phyloP scores from a whole-genome alignment of 2,113 vertebrate species.

The Malurus alboscapulatus region DNA sequence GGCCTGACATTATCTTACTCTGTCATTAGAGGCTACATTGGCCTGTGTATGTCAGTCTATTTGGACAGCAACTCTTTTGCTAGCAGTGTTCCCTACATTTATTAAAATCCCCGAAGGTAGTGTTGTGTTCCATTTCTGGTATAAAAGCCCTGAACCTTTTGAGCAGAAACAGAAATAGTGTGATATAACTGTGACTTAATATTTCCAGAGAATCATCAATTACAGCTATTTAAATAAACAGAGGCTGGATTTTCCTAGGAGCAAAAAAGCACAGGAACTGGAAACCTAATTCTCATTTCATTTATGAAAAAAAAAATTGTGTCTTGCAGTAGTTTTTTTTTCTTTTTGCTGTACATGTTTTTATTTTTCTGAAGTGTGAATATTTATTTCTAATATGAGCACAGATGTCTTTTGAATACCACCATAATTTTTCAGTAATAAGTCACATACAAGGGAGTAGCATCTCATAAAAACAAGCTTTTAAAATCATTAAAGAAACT shows the following conservation, averaged over 20 bases:
- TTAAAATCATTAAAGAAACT: constrained; percentile 18
- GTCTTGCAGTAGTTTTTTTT: constrained; percentile 7
- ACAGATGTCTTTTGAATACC: neutral
- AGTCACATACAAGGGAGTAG: neutral
- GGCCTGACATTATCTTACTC: constrained; percentile 99
- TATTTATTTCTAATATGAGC: neutral
- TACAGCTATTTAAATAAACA: constrained; percentile 63
- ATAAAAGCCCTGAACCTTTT: constrained; percentile 76
- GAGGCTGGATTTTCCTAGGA: constrained; percentile 39
- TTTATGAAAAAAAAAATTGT: neutral
- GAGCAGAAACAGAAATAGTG: constrained; percentile 52
- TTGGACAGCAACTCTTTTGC: constrained; percentile 99
- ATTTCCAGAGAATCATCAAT: constrained; percentile 59
- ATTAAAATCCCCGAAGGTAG: constrained; percentile 94
- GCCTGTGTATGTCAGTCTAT: constrained; percentile 98
- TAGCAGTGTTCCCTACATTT: constrained; percentile 94
- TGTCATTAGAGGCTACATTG: constrained; percentile 99
- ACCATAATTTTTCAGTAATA: neutral
- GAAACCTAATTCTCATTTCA: constrained; percentile 28
- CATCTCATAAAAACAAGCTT: neutral
- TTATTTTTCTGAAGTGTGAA: neutral
- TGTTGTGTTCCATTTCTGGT: constrained; percentile 79
- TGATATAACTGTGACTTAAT: constrained; percentile 48
- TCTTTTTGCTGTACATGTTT: neutral
- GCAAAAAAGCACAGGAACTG: constrained; percentile 1